Evolutionary conservation across 2,797 vertebrate genomes (phyloP), one percentile per base, ranked within the genome.

Genomic region (Lithobates pipiens): DNA sequence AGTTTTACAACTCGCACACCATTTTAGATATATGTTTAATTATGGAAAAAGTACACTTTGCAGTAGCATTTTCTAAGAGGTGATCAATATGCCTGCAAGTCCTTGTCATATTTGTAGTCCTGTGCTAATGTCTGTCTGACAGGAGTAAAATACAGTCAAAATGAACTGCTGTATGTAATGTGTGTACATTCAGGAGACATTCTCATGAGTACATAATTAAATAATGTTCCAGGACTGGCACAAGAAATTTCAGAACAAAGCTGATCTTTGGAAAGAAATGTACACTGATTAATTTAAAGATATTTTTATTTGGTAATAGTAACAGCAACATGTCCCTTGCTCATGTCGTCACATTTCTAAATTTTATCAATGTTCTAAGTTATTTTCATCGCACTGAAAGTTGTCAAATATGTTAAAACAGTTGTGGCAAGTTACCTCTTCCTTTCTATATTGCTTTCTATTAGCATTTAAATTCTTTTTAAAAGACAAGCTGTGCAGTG

Each of bases 21-120:
- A 74, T 73, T 63, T 46, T 74, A 10, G 63, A 63, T 7, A 80
- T 57, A 73, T 65, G 70, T 42, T 72, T 74, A 44, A 42, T 63
- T 73, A 80, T 39, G 27, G 68, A 36, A 80, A 70, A 61, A 80
- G 44, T 57, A 61, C 23, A 57, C 29, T 54, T 27, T 63, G 34
- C 50, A 61, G 63, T 85, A 67, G 71, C 23, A 81, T 89, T 91
- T 82, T 84, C 86, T 86, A 11, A n/a, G 42, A 88, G 18, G 34
- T 81, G 80, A 85, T 83, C 27, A 85, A 86, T 68, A 76, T 85
- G 85, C 71, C 78, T 79, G 80, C 76, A 68, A 89, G 84, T 88
- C 85, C 80, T 77, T 85, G 44, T 89, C 88, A 90, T 83, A 77
- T 90, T 84, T 90, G 82, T 86, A 76, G 73, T 91, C 27, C 50